Evolutionary conservation across 2,888 invertebrate genomes (phyloP), one percentile per base, ranked within the genome.

Genomic region (Augochlorella aurata): DNA sequence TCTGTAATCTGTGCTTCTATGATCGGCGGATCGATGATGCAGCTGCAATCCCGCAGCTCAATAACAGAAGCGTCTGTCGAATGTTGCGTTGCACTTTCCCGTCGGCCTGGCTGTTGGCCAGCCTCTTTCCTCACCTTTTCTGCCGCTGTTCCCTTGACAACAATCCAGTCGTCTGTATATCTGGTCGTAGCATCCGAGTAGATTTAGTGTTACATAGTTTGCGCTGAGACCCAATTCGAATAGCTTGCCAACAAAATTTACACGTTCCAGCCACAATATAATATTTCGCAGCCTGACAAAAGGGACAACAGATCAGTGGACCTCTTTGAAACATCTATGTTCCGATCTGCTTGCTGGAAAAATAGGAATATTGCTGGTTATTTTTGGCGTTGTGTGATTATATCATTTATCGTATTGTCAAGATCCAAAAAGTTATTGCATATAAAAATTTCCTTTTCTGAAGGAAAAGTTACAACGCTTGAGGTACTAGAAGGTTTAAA

Each of bases 81-180:
- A 76, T 29, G 70, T 73, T 77, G 75, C 76, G 68, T 80, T 67
- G 66, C 70, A 74, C 58, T 86, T 81, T 83, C 66, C 65, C 79
- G 69, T 68, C 77, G 78, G 77, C 74, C 78, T 82, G 87, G 85
- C 84, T 52, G 38, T 7, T 38, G 71, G 84, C 86, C 87, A 84
- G 71, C 38, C 69, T 21, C 47, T 68, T 63, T 72, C 52, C 24
- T 66, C 69, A 45, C 49, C 29, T 61, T 73, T 67, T 63, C 58
- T 54, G 44, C 44, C 58, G 47, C 58, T 21, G 12, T 21, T 18
- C 18, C 50, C 45, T 74, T 38, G 63, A 38, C 63, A 63, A 63
- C 61, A n/a, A 38, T 63, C 2, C 38, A 38, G 18, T n/a, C 9
- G 18, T 9, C 0, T 38, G 63, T 63, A 38, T 16, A 18, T 8